Base-by-base conservation (phyloP, 1,140 invertebrate species). In the Plodia interpunctella region DNA sequence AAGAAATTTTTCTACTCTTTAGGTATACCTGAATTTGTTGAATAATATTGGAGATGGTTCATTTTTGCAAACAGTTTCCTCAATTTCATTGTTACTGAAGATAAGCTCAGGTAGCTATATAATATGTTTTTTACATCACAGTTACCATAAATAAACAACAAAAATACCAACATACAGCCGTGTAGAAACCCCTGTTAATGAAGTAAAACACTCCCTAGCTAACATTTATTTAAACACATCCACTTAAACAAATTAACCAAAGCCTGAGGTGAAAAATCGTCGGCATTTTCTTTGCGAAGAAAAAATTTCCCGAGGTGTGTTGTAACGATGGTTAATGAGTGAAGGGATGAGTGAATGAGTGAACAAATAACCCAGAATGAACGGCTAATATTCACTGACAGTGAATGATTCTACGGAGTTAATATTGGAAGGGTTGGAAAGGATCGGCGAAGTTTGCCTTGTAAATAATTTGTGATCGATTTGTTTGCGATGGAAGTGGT, bases 301-400 rank as follows among this genome's bases (percentile, higher is more conserved):
- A 70, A 72, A 80, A 79, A 70, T 70, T 59, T 53, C 44, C 60
- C 63, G 55, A 32, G 55, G 53, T 65, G 64, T 65, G 59, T 60
- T 68, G 70, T 77, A 81, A 78, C 75, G 71, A 80, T 62, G 67
- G 65, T 72, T 76, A 78, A 76, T 75, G 74, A 78, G 69, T 59
- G 68, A 73, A 74, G 63, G 68, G 68, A 66, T 68, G 30, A 13
- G 5, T 17, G 50, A 57, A 67, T 66, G 65, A 70, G 62, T 65
- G 68, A 73, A 62, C 63, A 72, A 70, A 70, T 62, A 74, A 66
- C 73, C 74, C 38, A 4, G 76, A 82, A 76, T 76, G 76, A 75
- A 74, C 76, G 72, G 71, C 71, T 76, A 79, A 80, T 79, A 72
- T 73, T 52, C 61, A 65, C 67, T 71, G 81, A 79, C 78, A 71